A percentile compares a stretch with the other conserved stretches of the same genome.
These are phyloP conservation scores for Patella caerulea DNA, from an alignment of 2,888 invertebrate species.

Conservation along the genomic window DNA sequence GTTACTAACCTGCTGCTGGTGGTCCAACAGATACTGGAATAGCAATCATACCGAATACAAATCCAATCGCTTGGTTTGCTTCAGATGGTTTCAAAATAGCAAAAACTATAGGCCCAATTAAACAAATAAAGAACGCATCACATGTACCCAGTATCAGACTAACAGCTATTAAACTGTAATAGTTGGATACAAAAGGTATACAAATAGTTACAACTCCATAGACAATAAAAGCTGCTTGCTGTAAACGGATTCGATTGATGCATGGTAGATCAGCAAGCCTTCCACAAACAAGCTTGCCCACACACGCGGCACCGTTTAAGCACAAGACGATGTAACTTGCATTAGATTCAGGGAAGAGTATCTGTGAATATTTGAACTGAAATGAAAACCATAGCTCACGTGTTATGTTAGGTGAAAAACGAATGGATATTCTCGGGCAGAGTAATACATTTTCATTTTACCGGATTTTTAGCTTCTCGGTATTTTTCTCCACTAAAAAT, in stretches of 20 bases:
- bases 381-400: too few relatives aligned
- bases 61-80: slow-evolving; percentile 92
- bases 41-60: slow-evolving; percentile 87
- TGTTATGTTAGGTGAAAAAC: too few relatives aligned
- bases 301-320: slow-evolving; percentile 86
- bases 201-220: slow-evolving; percentile 58
- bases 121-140: slow-evolving; percentile 92
- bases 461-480: too few relatives aligned
- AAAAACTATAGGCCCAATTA: slow-evolving; percentile 92
- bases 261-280: slow-evolving; percentile 83
- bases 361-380: slow-evolving; percentile 79
- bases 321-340: slow-evolving; percentile 85
- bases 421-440: too few relatives aligned
- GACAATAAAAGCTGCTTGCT: slow-evolving; percentile 77
- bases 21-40: slow-evolving; percentile 89
- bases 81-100: slow-evolving; percentile 86
- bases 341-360: slow-evolving; percentile 77
- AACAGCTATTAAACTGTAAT: slow-evolving; percentile 79
- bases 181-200: slow-evolving; percentile 73
- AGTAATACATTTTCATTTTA: too few relatives aligned
- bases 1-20: slow-evolving; percentile 81
- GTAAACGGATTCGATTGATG: slow-evolving; percentile 85
- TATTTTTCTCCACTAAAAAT: too few relatives aligned
- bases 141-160: slow-evolving; percentile 88
- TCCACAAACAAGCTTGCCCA: slow-evolving; percentile 88